Evolutionary conservation across 1,140 invertebrate genomes (phyloP).

Genomic region (Acyrthosiphon pisum): DNA sequence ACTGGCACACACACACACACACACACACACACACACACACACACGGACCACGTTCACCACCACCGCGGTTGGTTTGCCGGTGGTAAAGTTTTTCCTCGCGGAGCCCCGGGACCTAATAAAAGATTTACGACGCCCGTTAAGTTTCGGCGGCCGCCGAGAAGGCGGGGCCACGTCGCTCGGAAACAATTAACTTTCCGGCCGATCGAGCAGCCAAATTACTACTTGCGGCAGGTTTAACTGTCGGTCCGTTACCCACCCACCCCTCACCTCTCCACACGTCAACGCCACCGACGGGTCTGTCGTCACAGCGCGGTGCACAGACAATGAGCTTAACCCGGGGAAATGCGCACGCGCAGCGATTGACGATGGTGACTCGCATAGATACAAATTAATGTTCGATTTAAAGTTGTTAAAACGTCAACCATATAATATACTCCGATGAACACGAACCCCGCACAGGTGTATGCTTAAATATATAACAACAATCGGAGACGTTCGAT

Average conservation of each 20-base stretch:
- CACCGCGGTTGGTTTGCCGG: neutral
- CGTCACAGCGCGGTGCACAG: neutral
- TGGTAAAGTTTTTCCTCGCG: constrained; percentile 32
- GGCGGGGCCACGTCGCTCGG: constrained; percentile 19
- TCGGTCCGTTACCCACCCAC: neutral
- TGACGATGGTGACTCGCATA: neutral
- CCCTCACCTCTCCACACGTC: neutral
- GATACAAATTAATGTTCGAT: neutral
- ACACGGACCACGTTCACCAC: neutral
- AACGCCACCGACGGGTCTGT: neutral
- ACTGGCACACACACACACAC: neutral
- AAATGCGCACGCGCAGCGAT: neutral
- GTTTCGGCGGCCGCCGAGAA: constrained; percentile 19
- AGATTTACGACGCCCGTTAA: constrained; percentile 52
- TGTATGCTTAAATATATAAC: neutral
- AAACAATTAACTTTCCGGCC: constrained; percentile 54
- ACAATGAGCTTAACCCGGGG: neutral
- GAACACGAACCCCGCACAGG: neutral
- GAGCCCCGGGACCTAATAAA: constrained; percentile 37
- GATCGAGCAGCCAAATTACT: constrained; percentile 54
- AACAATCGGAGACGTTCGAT: too few species aligned
- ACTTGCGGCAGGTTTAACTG: constrained; percentile 50
- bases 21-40: neutral
- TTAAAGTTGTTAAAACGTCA: neutral
- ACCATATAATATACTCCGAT: neutral